Evolutionary conservation across 2,113 vertebrate species (phyloP).

Genomic region (Conger conger): DNA sequence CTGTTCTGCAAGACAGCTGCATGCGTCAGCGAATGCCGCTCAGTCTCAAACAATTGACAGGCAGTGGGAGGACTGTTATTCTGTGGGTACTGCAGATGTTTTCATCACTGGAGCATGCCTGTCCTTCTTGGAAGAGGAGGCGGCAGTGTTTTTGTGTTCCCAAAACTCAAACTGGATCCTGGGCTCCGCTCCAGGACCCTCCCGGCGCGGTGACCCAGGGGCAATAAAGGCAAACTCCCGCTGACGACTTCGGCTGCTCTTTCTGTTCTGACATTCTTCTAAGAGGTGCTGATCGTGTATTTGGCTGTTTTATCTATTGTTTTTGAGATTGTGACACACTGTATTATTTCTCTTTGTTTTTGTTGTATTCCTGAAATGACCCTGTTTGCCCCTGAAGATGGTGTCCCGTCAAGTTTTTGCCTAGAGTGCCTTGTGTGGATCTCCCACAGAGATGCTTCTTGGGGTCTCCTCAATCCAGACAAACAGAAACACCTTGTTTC

Average conservation of each 20-base stretch:
- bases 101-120: background rate
- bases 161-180: background rate
- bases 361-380: slow-evolving; percentile 34
- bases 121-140: background rate
- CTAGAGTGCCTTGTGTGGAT: background rate
- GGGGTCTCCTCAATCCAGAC: background rate
- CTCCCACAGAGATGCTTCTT: background rate
- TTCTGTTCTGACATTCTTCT: slow-evolving; percentile 49
- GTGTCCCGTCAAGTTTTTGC: background rate
- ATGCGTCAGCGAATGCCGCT: background rate
- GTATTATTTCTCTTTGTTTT: slow-evolving; percentile 28
- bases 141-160: background rate
- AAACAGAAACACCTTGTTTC: slow-evolving; percentile 2
- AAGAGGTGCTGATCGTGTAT: slow-evolving; percentile 60
- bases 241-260: slow-evolving; percentile 33
- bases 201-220: background rate
- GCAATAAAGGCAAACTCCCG: slow-evolving; percentile 46
- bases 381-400: slow-evolving; percentile 6
- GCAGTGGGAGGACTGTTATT: background rate
- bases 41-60: background rate
- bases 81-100: background rate
- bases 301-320: slow-evolving; percentile 52
- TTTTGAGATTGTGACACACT: slow-evolving; percentile 42
- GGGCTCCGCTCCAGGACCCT: background rate
- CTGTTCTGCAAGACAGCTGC: background rate